phyloP scores from a whole-genome alignment of 2,797 vertebrate genomes.

The Eulemur rubriventer region DNA sequence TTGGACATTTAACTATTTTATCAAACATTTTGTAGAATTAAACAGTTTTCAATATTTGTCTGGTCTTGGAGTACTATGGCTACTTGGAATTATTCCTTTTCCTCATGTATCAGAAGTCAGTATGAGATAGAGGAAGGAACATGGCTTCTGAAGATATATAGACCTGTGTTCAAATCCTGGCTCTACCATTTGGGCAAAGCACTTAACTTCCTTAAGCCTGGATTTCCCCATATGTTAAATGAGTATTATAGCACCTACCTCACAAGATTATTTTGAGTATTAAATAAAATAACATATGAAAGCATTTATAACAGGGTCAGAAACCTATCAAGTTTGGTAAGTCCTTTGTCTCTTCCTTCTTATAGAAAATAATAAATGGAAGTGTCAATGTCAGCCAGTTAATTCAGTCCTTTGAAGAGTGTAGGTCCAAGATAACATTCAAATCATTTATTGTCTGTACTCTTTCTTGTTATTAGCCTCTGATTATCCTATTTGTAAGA shows the following conservation, averaged over 20 bases:
- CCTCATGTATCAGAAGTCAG: neutral
- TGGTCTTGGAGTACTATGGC: neutral
- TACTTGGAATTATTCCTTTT: conserved; percentile 39
- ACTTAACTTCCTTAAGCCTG: neutral
- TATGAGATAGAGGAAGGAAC: neutral
- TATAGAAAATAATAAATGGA: conserved; percentile 14
- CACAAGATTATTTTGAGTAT: conserved; percentile 24
- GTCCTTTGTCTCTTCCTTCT: conserved; percentile 24
- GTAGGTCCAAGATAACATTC: neutral
- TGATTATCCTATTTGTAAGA: conserved; percentile 38
- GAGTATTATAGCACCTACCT: neutral
- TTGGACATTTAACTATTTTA: conserved; percentile 6
- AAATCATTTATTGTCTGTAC: conserved; percentile 29
- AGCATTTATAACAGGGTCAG: neutral
- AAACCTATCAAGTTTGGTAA: neutral
- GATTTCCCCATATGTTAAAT: neutral
- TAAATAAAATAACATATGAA: conserved; percentile 22
- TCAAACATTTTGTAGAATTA: conserved; percentile 39
- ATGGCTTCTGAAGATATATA: neutral
- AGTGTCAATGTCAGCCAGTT: neutral
- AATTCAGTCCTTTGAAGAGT: conserved; percentile 7
- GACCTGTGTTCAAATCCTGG: neutral
- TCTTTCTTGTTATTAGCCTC: conserved; percentile 5
- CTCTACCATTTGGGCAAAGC: neutral
- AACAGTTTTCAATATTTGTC: neutral